Evolutionary conservation across 1,140 invertebrate species (phyloP), one percentile per base, ranked within the genome.

Genomic region (Cotesia vestalis): DNA sequence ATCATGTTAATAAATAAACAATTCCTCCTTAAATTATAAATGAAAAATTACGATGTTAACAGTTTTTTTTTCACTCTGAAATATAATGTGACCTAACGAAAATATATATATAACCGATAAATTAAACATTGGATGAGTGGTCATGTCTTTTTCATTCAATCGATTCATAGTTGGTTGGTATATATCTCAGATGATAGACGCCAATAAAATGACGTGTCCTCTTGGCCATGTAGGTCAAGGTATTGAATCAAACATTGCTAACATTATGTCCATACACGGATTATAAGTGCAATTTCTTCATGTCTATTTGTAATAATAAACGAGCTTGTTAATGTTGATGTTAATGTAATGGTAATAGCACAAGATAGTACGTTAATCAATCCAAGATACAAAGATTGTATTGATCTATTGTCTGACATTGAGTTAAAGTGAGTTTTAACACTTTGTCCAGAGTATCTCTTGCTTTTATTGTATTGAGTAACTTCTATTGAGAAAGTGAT

Each of bases 191-290:
- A 46, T 55, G 9, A 55, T 5, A 55, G 53, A 55, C 14, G n/a
- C 61, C 34, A 35, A 63, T 63, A n/a, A 36, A 38, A 11, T 17
- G 35, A 36, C 27, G 14, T 66, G 6, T 53, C 20, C 62, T 34
- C 14, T 51, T 66, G 4, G n/a, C 51, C 72, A 83, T 84, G 76
- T 85, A 75, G 82, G 80, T 86, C 83, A 84, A 82, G 84, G 83
- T 84, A 66, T 68, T 72, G 78, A 85, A 81, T 83, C 82, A 81
- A 85, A 84, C 83, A 82, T 80, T 80, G 79, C 78, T 55, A 40
- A 75, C 75, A 84, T 85, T 84, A 83, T 85, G 78, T 70, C 84
- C 80, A 78, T 84, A 83, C 81, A 76, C 76, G 81, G 78, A 66
- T 69, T 71, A 66, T 60, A 69, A 78, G 36, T 40, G 67, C 61